These are phyloP conservation scores for Branchipolynoe longqiensis DNA, from an alignment of 2,888 invertebrate species.

Conservation along the genomic window DNA sequence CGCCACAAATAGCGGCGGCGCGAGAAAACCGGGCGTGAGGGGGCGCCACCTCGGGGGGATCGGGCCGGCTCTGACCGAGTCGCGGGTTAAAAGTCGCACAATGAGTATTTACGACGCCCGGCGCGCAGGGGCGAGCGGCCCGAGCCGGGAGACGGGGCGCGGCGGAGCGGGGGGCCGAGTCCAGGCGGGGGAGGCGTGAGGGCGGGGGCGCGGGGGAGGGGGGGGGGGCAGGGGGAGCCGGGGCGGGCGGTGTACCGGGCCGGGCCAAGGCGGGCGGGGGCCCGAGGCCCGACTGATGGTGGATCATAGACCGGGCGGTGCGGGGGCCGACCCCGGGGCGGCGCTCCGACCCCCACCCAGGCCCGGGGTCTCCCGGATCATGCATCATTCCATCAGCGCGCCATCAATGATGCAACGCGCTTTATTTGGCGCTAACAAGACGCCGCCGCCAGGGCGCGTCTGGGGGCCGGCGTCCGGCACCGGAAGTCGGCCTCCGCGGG, in stretches of 20 bases:
- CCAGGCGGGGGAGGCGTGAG: background rate
- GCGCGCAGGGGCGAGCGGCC: background rate
- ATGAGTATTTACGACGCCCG: conserved; percentile 21
- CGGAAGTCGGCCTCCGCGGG: background rate
- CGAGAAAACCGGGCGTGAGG: no score
- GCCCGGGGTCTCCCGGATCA: conserved; percentile 31
- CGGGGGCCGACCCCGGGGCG: background rate
- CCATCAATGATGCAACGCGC: conserved; percentile 41
- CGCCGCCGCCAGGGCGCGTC: background rate
- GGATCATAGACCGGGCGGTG: background rate
- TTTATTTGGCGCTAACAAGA: conserved; percentile 40
- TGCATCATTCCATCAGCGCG: conserved; percentile 19
- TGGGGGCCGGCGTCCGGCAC: background rate
- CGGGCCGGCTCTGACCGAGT: conserved; percentile 10
- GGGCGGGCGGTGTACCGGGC: background rate
- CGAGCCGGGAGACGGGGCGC: background rate
- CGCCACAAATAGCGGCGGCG: no score
- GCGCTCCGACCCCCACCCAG: conserved; percentile 8
- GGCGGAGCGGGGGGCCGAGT: background rate
- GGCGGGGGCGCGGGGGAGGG: background rate
- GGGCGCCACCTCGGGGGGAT: no score
- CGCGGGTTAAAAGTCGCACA: conserved; percentile 27
- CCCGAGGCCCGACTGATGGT: background rate
- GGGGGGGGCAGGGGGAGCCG: background rate
- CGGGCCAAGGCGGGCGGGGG: background rate